Evolutionary conservation across 37 sponge, comb jelly and placozoan genomes (phyloP).

Genomic region (Oopsacas minuta): DNA sequence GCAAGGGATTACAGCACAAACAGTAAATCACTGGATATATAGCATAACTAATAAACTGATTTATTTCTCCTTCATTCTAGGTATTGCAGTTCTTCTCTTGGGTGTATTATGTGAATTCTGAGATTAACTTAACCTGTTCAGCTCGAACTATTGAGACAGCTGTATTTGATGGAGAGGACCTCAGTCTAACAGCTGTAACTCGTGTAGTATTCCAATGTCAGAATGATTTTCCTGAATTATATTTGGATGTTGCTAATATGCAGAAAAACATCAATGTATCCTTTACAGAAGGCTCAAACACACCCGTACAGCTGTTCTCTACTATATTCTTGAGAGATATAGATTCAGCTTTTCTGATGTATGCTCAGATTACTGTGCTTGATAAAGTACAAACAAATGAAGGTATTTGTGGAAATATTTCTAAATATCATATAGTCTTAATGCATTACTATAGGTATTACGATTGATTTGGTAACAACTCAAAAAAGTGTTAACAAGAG

Average conservation of each 20-base stretch:
- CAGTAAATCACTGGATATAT: not conserved
- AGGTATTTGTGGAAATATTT: not conserved
- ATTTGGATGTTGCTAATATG: not conserved
- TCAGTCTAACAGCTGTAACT: not conserved
- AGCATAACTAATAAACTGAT: not conserved
- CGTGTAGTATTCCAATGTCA: not conserved
- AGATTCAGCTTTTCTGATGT: not conserved
- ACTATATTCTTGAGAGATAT: not conserved
- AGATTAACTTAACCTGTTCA: not conserved
- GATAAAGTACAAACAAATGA: not conserved
- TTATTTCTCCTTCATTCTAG: not conserved
- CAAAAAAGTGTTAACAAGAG: not conserved
- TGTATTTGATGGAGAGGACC: not conserved
- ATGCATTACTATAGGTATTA: not conserved
- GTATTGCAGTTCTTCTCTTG: not conserved
- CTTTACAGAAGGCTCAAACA: not conserved
- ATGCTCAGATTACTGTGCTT: not conserved
- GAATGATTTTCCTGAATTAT: not conserved
- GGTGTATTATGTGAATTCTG: not conserved
- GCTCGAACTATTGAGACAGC: not conserved
- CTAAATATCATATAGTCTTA: not conserved
- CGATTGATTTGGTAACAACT: not conserved
- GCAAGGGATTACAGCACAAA: not conserved
- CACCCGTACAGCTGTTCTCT: not conserved
- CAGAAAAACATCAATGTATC: not conserved